Evolutionary conservation across 2,113 vertebrate genomes (phyloP).

Genomic region (Emydocephalus ijimae): DNA sequence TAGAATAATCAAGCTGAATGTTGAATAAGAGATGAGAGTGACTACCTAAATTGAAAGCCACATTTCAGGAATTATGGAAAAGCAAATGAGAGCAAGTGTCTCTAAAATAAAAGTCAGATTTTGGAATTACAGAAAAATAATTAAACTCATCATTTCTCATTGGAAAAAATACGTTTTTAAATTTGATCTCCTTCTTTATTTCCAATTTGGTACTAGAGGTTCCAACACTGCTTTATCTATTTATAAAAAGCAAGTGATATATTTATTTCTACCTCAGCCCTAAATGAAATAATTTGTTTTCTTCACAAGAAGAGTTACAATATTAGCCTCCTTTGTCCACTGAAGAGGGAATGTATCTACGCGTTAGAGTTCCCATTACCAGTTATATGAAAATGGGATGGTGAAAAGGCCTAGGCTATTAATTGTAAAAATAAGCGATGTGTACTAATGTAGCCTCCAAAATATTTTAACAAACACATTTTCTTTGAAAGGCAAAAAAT

Average conservation of each 20-base stretch:
- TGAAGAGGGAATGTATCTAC: not conserved
- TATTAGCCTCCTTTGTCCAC: too few species aligned
- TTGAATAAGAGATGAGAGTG: not conserved
- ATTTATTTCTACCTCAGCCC: not conserved
- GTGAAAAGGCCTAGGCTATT: not conserved
- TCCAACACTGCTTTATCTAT: not conserved
- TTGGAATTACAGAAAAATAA: not conserved
- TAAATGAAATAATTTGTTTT: not conserved
- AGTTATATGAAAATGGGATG: not conserved
- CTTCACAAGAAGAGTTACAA: not conserved
- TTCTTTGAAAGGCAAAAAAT: not conserved
- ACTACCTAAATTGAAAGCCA: not conserved
- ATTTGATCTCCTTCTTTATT: not conserved
- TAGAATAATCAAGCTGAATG: not conserved
- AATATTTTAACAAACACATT: slow-evolving; percentile 1
- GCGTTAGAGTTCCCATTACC: not conserved
- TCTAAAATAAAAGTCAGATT: not conserved
- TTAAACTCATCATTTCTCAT: not conserved
- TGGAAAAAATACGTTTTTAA: not conserved
- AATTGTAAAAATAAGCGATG: not conserved
- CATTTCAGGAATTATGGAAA: not conserved
- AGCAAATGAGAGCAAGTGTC: not conserved
- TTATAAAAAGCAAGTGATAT: not conserved
- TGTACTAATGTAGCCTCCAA: not conserved
- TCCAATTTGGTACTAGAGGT: not conserved